Evolutionary conservation across 2,888 invertebrate species (phyloP).

Genomic region (Nemapogon koenigi): DNA sequence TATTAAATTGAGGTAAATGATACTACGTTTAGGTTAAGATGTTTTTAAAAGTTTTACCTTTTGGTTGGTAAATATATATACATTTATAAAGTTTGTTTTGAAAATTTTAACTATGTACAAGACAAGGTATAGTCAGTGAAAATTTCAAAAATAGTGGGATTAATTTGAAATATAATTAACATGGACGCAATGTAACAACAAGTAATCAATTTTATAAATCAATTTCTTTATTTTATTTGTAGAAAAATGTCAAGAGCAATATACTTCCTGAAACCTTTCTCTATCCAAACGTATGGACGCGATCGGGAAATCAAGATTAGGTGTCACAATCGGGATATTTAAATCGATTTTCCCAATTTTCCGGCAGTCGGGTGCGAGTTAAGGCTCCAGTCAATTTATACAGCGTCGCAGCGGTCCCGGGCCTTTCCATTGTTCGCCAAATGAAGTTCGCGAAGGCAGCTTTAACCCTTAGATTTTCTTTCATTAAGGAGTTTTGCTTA

Average conservation of each 20-base stretch:
- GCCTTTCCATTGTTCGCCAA: slow-evolving; percentile 54
- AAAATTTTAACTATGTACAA: too few relatives aligned
- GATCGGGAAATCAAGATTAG: slow-evolving; percentile 32
- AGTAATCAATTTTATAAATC: background rate
- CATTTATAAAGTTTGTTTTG: too few relatives aligned
- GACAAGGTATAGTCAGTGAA: too few relatives aligned
- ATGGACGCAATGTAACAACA: too few relatives aligned
- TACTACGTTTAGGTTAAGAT: too few relatives aligned
- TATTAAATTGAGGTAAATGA: slow-evolving; percentile 54
- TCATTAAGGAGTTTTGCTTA: slow-evolving; percentile 54
- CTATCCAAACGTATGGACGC: slow-evolving; percentile 3
- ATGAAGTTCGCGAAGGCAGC: slow-evolving; percentile 39
- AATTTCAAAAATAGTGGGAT: too few relatives aligned
- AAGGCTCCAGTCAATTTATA: slow-evolving; percentile 57
- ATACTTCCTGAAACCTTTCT: slow-evolving; percentile 5
- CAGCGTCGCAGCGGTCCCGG: slow-evolving; percentile 44
- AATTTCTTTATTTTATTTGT: background rate
- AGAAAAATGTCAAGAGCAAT: background rate
- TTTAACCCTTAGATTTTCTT: slow-evolving; percentile 37
- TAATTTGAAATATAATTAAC: too few relatives aligned
- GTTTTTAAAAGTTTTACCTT: too few relatives aligned
- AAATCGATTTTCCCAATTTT: slow-evolving; percentile 65
- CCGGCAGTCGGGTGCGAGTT: slow-evolving; percentile 50
- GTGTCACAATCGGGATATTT: slow-evolving; percentile 60
- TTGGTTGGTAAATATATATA: too few relatives aligned